These are phyloP conservation scores for Lutraria lutraria DNA, from an alignment of 2,888 invertebrate genomes.

Conservation along the genomic window DNA sequence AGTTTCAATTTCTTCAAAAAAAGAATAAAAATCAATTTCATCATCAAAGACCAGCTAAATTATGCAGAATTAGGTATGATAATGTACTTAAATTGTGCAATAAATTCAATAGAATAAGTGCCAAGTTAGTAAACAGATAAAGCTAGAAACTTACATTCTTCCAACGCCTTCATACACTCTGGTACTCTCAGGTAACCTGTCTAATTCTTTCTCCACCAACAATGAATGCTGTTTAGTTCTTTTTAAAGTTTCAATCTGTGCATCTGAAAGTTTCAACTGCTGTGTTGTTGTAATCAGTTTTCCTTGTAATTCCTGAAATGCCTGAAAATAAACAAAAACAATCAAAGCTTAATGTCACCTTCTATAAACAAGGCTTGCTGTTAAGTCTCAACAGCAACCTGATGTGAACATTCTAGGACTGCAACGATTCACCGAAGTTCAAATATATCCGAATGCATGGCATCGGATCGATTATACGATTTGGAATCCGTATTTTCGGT, in stretches of 20 bases:
- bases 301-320: conserved; percentile 93
- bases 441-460: too few species aligned
- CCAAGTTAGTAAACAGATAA: too few species aligned
- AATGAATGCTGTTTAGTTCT: conserved; percentile 91
- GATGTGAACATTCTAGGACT: neutral
- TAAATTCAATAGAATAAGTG: too few species aligned
- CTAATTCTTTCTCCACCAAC: conserved; percentile 90
- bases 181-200: conserved; percentile 89
- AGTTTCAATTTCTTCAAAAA: too few species aligned
- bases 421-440: too few species aligned
- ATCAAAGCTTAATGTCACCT: neutral
- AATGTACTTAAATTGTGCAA: too few species aligned
- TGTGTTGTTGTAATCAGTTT: conserved; percentile 94
- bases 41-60: too few species aligned
- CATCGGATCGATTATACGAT: too few species aligned
- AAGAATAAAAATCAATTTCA: too few species aligned
- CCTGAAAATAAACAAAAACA: conserved; percentile 87
- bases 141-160: conserved; percentile 89
- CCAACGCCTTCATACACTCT: conserved; percentile 94
- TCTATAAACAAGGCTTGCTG: neutral
- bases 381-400: neutral
- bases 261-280: conserved; percentile 92
- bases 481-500: too few species aligned
- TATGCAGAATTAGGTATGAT: too few species aligned
- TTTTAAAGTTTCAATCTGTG: conserved; percentile 91